Conservation (phyloP, 2,888 invertebrate genomes). For the Venusia cambrica region DNA sequence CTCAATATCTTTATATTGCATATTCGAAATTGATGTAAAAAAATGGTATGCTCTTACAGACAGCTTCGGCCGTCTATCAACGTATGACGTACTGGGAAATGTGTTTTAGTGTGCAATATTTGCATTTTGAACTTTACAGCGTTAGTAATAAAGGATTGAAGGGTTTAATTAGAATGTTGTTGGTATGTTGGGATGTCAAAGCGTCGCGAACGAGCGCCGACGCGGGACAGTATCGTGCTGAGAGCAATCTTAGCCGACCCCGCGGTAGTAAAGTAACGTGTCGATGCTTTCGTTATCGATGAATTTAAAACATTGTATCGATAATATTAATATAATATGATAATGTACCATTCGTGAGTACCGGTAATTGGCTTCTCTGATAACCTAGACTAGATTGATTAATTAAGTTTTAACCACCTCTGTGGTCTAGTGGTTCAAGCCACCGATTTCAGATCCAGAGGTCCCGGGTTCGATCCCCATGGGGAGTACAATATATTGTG, state of each 20-base stretch:
- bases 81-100: slow-evolving; percentile 64
- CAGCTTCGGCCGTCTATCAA: slow-evolving; percentile 73
- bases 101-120: slow-evolving; percentile 23
- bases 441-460: too few relatives aligned
- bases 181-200: slow-evolving; percentile 76
- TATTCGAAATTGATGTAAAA: slow-evolving; percentile 60
- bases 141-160: slow-evolving; percentile 28
- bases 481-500: too few relatives aligned
- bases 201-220: slow-evolving; percentile 79
- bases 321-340: too few relatives aligned
- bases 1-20: slow-evolving; percentile 75
- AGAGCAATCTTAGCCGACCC: slow-evolving; percentile 76
- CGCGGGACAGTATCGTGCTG: slow-evolving; percentile 80
- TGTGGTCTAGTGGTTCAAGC: too few relatives aligned
- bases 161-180: slow-evolving; percentile 34
- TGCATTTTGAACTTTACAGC: slow-evolving; percentile 34
- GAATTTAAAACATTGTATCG: too few relatives aligned
- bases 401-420: too few relatives aligned
- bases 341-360: too few relatives aligned
- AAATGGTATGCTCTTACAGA: slow-evolving; percentile 54
- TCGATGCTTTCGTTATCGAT: slow-evolving; percentile 12
- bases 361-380: too few relatives aligned
- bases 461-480: too few relatives aligned
- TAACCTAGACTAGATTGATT: too few relatives aligned
- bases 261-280: slow-evolving; percentile 52